A percentile compares a stretch with the other conserved stretches of the same genome.
Conservation (phyloP, 2,113 vertebrate genomes). For the Solenodon paradoxus region DNA sequence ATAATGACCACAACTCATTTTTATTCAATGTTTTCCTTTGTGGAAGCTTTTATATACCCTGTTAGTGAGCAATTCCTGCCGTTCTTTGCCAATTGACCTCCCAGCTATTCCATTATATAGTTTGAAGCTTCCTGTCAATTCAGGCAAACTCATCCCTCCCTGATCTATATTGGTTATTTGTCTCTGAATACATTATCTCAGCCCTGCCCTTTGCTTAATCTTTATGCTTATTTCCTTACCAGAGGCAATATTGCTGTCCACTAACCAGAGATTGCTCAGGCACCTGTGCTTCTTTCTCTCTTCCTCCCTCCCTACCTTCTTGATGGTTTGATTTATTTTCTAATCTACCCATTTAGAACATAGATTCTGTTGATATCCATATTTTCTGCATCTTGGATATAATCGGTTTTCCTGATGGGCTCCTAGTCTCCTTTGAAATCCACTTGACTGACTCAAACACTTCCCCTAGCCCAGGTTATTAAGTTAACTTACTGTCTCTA, state of each 20-base stretch:
- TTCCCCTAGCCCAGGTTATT: not conserved
- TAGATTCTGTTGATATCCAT: not conserved
- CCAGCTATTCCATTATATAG: not conserved
- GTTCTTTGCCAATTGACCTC: slow-evolving; percentile 53
- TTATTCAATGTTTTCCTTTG: slow-evolving; percentile 8
- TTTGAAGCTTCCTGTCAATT: slow-evolving; percentile 7
- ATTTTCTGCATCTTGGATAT: not conserved
- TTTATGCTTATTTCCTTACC: not conserved
- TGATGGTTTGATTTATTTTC: slow-evolving; percentile 33
- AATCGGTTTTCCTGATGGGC: not conserved
- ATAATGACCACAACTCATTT: slow-evolving; percentile 2
- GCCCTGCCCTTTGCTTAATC: slow-evolving; percentile 4
- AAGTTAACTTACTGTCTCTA: not conserved
- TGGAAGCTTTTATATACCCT: not conserved
- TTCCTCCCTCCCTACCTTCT: not conserved
- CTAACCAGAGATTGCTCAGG: not conserved
- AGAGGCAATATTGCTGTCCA: not conserved
- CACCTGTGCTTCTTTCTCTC: slow-evolving; percentile 3
- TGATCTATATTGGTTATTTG: slow-evolving; percentile 14
- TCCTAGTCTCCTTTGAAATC: not conserved
- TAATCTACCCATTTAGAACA: not conserved
- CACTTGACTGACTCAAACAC: not conserved
- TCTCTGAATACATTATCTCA: slow-evolving; percentile 28
- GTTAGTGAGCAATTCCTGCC: slow-evolving; percentile 48
- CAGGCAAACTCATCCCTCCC: not conserved